Evolutionary conservation across 1,140 invertebrate species (phyloP).

Genomic region (Apis dorsata): DNA sequence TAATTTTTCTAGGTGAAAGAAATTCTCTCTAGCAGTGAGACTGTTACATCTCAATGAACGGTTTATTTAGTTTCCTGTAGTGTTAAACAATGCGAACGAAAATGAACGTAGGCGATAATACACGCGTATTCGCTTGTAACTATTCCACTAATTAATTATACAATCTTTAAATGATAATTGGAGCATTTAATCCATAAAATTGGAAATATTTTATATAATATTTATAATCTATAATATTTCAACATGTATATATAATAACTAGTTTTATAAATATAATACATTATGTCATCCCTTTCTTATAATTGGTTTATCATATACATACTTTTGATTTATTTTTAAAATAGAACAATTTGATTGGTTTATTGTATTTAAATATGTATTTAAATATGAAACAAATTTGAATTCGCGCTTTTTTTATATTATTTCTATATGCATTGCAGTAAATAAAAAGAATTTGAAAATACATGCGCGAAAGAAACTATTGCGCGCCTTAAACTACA

Average conservation of each 20-base stretch:
- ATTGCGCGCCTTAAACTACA: background rate
- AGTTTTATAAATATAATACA: background rate
- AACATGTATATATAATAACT: background rate
- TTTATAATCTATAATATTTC: background rate
- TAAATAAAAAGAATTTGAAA: slow-evolving; percentile 6
- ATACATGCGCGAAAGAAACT: slow-evolving; percentile 29
- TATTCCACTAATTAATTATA: slow-evolving; percentile 42
- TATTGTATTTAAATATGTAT: no score
- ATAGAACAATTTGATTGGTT: background rate
- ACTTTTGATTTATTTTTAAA: background rate
- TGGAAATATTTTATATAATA: background rate
- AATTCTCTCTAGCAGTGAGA: slow-evolving; percentile 9
- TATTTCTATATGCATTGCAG: background rate
- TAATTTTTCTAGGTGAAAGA: slow-evolving; percentile 31
- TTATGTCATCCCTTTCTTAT: background rate
- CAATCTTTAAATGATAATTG: slow-evolving; percentile 25
- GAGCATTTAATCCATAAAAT: slow-evolving; percentile 12
- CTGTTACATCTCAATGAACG: slow-evolving; percentile 46
- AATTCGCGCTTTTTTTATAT: slow-evolving; percentile 10
- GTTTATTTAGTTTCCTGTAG: slow-evolving; percentile 55
- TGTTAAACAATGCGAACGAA: slow-evolving; percentile 52
- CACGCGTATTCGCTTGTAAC: slow-evolving; percentile 25
- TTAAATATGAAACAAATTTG: background rate
- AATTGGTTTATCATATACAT: slow-evolving; percentile 16
- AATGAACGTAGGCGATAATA: slow-evolving; percentile 52